A percentile compares a stretch with the other conserved stretches of the same genome.
Evolutionary conservation across 2,113 vertebrate species (phyloP).

Genomic region (Uria aalge): DNA sequence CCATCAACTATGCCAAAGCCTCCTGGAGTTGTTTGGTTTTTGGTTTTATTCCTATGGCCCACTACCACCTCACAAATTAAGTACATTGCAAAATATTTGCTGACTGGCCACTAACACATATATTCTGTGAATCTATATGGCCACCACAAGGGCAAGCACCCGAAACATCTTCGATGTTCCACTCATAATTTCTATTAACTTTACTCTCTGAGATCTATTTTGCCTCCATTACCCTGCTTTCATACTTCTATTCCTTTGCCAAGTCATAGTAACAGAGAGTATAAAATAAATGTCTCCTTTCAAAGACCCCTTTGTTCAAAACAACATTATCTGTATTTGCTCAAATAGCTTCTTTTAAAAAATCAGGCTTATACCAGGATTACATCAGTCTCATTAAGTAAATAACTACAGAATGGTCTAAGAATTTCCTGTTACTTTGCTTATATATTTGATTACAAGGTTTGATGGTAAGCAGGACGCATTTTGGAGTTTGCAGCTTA

Average conservation of each 20-base stretch:
- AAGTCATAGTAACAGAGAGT: neutral
- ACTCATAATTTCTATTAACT: neutral
- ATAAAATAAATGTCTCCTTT: neutral
- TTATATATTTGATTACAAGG: neutral
- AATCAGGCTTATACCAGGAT: neutral
- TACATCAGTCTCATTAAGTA: neutral
- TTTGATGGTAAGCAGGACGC: neutral
- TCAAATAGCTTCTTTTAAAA: neutral
- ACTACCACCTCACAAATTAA: neutral
- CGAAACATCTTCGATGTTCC: neutral
- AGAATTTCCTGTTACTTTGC: neutral
- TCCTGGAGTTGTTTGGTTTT: neutral
- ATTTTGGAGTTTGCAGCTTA: neutral
- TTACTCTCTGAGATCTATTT: neutral
- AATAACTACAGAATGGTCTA: neutral
- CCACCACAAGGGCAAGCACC: neutral
- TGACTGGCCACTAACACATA: neutral
- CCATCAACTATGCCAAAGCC: neutral
- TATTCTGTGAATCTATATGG: neutral
- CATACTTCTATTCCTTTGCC: neutral
- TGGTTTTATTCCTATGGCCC: neutral
- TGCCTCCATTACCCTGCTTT: neutral
- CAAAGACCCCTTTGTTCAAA: neutral
- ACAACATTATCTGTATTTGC: neutral
- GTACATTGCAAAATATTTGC: neutral